Evolutionary conservation across 2,113 vertebrate genomes (phyloP).

Genomic region (Galemys pyrenaicus): DNA sequence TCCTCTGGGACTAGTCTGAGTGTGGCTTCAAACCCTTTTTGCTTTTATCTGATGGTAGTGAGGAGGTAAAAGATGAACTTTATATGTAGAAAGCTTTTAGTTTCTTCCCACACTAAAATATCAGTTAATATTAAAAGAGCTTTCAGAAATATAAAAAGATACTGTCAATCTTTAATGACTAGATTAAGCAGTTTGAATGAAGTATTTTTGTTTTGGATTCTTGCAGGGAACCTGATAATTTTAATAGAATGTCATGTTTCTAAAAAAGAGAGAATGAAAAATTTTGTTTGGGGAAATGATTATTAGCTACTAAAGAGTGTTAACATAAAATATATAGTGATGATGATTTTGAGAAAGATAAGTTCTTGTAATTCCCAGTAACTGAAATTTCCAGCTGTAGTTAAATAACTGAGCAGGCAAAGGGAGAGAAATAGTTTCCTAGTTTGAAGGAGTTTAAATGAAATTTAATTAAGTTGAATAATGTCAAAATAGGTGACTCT

Average conservation of each 20-base stretch:
- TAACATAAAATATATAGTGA: slow-evolving; percentile 63
- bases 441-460: slow-evolving; percentile 33
- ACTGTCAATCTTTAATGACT: slow-evolving; percentile 85
- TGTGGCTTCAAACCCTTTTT: slow-evolving; percentile 80
- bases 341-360: slow-evolving; percentile 33
- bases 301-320: slow-evolving; percentile 55
- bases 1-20: slow-evolving; percentile 82
- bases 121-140: slow-evolving; percentile 86
- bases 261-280: slow-evolving; percentile 56
- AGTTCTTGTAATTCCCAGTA: slow-evolving; percentile 31
- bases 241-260: slow-evolving; percentile 80
- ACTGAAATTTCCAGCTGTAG: slow-evolving; percentile 57
- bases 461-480: slow-evolving; percentile 36
- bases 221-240: slow-evolving; percentile 82
- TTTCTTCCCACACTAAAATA: slow-evolving; percentile 85
- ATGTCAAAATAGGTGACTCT: slow-evolving; percentile 36
- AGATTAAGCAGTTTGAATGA: slow-evolving; percentile 85
- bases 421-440: background rate
- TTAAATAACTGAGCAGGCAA: slow-evolving; percentile 35
- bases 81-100: slow-evolving; percentile 84
- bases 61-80: slow-evolving; percentile 85
- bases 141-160: slow-evolving; percentile 88
- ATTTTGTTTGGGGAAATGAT: slow-evolving; percentile 76
- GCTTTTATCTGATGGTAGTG: slow-evolving; percentile 85
- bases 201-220: slow-evolving; percentile 86